Percentiles rank a stretch among this genome's conserved stretches.
These are phyloP conservation scores for Anas flavirostris DNA, from an alignment of 2,797 vertebrate genomes.

Conservation along the genomic window DNA sequence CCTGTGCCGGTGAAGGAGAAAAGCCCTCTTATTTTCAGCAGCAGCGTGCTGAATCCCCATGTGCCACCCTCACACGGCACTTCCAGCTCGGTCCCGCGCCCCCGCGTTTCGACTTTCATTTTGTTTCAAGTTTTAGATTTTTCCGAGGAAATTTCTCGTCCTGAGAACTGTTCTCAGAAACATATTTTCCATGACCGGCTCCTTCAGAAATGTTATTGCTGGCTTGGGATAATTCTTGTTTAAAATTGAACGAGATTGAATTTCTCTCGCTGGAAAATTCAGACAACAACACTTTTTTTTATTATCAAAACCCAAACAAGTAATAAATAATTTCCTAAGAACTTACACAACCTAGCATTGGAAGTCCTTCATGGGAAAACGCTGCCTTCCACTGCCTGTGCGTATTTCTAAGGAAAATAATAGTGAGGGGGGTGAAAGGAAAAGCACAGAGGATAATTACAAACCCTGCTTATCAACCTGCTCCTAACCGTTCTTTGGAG, in stretches of 20 bases:
- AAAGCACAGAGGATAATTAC: conserved; percentile 34
- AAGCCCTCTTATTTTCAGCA: background rate
- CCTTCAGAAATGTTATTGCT: conserved; percentile 59
- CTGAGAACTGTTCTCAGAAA: conserved; percentile 32
- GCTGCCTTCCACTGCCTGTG: background rate
- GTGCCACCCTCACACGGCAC: background rate
- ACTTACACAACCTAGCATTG: background rate
- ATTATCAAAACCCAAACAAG: conserved; percentile 48
- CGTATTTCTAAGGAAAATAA: conserved; percentile 34
- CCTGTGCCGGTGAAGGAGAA: background rate
- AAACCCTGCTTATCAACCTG: conserved; percentile 29
- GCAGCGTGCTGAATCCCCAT: background rate
- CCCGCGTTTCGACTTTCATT: background rate
- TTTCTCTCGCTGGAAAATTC: conserved; percentile 55
- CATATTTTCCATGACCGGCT: conserved; percentile 51
- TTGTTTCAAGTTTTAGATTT: background rate
- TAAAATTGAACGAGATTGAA: background rate
- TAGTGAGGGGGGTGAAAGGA: conserved; percentile 27
- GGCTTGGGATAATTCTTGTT: conserved; percentile 39
- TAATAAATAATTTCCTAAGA: conserved; percentile 40
- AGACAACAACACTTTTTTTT: conserved; percentile 12
- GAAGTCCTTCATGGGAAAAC: conserved; percentile 48
- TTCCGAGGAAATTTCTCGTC: background rate
- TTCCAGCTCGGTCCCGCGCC: background rate
- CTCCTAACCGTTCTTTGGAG: conserved; percentile 45